Percentiles rank a stretch among this genome's conserved stretches.
phyloP scores from a whole-genome alignment of 92 coral and sea anemone genomes.

The Zoanthus solanderi region DNA sequence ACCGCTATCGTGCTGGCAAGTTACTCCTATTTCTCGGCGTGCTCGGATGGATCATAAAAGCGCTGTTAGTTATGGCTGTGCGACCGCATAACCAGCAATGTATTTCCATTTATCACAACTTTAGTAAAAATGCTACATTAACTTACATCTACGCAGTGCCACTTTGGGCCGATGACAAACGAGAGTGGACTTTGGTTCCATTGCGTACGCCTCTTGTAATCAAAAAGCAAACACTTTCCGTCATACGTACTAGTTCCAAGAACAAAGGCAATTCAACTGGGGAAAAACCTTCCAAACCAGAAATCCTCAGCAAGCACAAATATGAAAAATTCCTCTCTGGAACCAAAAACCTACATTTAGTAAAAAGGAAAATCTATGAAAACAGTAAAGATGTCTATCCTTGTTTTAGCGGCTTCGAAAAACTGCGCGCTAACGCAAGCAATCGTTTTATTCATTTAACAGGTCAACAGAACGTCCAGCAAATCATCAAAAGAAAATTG shows the following conservation, averaged over 20 bases:
- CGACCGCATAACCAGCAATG: constrained; percentile 74
- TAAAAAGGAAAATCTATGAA: not conserved
- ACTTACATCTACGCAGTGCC: constrained; percentile 44
- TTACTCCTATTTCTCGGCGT: constrained; percentile 67
- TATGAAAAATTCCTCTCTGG: not conserved
- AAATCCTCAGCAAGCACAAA: not conserved
- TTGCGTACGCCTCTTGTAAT: not conserved
- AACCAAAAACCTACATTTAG: not conserved
- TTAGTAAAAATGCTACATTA: constrained; percentile 40
- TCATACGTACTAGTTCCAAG: not conserved
- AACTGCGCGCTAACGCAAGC: not conserved
- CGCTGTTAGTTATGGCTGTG: constrained; percentile 65
- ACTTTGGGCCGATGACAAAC: constrained; percentile 9
- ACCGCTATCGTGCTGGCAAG: constrained; percentile 67
- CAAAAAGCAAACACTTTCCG: not conserved
- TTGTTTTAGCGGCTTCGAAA: not conserved
- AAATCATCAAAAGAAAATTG: not conserved
- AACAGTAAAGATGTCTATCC: not conserved
- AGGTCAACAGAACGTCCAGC: not conserved
- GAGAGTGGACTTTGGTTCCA: constrained; percentile 44
- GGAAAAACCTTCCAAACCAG: not conserved
- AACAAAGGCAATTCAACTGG: not conserved
- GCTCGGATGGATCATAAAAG: constrained; percentile 67
- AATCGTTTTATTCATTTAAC: not conserved
- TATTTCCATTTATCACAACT: constrained; percentile 63